A percentile compares a stretch with the other conserved stretches of the same genome.
Evolutionary conservation across 1,140 invertebrate species (phyloP).

Genomic region (Drosophila orena): DNA sequence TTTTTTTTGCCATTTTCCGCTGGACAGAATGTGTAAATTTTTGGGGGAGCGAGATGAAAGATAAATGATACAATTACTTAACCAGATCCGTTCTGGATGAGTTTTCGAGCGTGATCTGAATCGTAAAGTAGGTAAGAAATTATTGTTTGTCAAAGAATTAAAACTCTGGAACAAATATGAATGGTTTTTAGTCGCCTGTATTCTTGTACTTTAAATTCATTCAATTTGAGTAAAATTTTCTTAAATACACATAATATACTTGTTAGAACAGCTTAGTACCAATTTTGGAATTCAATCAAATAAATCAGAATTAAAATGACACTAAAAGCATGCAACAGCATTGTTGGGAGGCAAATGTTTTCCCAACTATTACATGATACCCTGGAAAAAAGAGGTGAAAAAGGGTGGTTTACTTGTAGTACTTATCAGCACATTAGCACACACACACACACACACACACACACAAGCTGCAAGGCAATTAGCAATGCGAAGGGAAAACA

Average conservation of each 20-base stretch:
- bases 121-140: neutral
- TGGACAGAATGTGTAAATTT: constrained; percentile 22
- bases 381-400: neutral
- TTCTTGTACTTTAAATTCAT: too few species aligned
- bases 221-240: too few species aligned
- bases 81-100: neutral
- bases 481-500: constrained; percentile 46
- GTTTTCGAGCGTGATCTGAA: neutral
- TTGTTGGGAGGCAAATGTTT: constrained; percentile 7
- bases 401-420: neutral
- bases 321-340: constrained; percentile 14
- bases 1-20: constrained; percentile 4
- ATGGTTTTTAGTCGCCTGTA: neutral
- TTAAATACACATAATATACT: too few species aligned
- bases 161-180: neutral
- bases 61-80: constrained; percentile 38
- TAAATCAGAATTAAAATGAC: constrained; percentile 32
- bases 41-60: constrained; percentile 9
- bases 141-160: neutral
- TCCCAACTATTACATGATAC: constrained; percentile 2
- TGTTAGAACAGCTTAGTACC: neutral
- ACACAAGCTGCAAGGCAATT: constrained; percentile 30
- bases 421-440: constrained; percentile 51
- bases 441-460: neutral
- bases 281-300: neutral